Evolutionary conservation across 2,888 invertebrate genomes (phyloP).

Genomic region (Cephonodes hylas): DNA sequence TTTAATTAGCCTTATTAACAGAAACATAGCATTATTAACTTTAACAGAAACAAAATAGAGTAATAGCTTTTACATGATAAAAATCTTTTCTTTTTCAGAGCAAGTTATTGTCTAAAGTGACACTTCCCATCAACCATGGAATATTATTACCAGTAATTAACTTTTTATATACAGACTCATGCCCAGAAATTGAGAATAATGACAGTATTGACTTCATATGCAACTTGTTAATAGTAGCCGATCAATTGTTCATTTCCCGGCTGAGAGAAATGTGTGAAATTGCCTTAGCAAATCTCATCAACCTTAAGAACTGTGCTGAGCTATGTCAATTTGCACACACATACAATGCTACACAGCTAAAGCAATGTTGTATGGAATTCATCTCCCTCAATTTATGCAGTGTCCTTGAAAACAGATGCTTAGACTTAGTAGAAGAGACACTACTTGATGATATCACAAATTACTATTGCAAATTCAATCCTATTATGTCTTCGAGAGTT

Average conservation of each 20-base stretch:
- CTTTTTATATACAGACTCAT: constrained; percentile 87
- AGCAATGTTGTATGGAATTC: constrained; percentile 87
- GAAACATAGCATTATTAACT: too few relatives aligned
- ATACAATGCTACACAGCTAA: constrained; percentile 88
- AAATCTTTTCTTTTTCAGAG: too few relatives aligned
- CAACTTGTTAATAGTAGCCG: constrained; percentile 88
- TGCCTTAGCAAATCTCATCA: constrained; percentile 83
- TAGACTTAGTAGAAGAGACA: constrained; percentile 83
- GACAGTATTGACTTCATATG: constrained; percentile 87
- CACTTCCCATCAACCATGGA: constrained; percentile 82
- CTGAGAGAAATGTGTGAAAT: constrained; percentile 88
- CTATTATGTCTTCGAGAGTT: constrained; percentile 81
- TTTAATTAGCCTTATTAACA: too few relatives aligned
- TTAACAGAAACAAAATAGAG: too few relatives aligned
- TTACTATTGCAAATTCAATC: constrained; percentile 84
- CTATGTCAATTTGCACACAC: constrained; percentile 87
- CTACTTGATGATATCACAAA: constrained; percentile 84
- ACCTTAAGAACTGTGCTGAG: constrained; percentile 88
- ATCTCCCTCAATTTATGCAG: constrained; percentile 88
- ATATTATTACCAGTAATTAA: constrained; percentile 85
- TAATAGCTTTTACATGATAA: too few relatives aligned
- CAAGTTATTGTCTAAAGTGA: constrained; percentile 71
- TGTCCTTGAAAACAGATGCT: constrained; percentile 84
- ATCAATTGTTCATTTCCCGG: constrained; percentile 87
- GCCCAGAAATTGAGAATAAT: constrained; percentile 79